Percentiles rank a stretch among this genome's conserved stretches.
These are phyloP conservation scores for Apeltes quadracus DNA, from an alignment of 2,113 vertebrate genomes.

Conservation along the genomic window DNA sequence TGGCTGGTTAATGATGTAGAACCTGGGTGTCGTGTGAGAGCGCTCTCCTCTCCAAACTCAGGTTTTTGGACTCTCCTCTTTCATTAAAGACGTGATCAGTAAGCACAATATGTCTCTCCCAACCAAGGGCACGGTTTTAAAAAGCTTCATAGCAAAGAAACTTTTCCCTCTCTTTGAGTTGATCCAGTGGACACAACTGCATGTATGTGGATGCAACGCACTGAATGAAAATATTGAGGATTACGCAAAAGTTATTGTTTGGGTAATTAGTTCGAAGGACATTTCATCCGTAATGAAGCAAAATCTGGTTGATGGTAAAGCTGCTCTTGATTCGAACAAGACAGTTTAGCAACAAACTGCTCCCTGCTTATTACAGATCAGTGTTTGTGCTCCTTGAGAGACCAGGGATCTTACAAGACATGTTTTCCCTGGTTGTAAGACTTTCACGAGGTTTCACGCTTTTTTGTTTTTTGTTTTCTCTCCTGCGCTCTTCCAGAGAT, in stretches of 20 bases:
- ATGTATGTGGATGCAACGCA: conserved; percentile 2
- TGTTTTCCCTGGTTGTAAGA: conserved; percentile 12
- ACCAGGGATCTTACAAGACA: background rate
- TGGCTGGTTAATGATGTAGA: conserved; percentile 76
- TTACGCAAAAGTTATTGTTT: background rate
- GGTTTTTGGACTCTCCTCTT: conserved; percentile 63
- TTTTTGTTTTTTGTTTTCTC: conserved; percentile 50
- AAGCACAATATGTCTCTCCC: conserved; percentile 66
- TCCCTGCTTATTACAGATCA: conserved; percentile 14
- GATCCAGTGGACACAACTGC: conserved; percentile 33
- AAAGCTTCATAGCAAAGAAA: conserved; percentile 58
- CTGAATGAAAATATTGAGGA: conserved; percentile 8
- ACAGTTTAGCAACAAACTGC: conserved; percentile 7
- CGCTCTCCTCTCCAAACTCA: conserved; percentile 46
- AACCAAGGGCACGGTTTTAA: conserved; percentile 63
- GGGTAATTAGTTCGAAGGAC: conserved; percentile 6
- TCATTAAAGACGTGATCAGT: conserved; percentile 76
- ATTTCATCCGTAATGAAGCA: conserved; percentile 1
- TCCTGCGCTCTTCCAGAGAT: conserved; percentile 27
- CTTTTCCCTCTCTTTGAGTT: conserved; percentile 44
- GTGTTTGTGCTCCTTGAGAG: conserved; percentile 19
- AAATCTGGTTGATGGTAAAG: background rate
- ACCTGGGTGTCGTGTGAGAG: conserved; percentile 51
- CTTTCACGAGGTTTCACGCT: conserved; percentile 43
- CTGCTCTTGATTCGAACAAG: conserved; percentile 1